These are phyloP conservation scores for Thripadectes ignobilis DNA, from an alignment of 2,797 vertebrate genomes.

Conservation along the genomic window DNA sequence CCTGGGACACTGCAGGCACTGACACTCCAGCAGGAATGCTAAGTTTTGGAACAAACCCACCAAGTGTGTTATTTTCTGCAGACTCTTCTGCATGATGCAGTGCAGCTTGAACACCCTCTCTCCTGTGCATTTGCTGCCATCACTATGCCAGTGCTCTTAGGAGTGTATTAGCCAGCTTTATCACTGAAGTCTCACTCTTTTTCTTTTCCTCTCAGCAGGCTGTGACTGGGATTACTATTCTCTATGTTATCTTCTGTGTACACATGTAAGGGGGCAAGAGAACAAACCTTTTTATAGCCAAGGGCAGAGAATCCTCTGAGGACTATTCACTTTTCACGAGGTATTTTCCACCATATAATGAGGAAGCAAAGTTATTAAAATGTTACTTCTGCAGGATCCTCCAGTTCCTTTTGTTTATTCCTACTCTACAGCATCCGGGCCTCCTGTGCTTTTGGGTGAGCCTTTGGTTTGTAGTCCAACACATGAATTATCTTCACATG, in stretches of 20 bases:
- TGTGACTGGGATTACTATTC: background rate
- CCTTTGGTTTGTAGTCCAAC: background rate
- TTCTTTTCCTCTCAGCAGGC: background rate
- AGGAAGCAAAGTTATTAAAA: slow-evolving; percentile 1
- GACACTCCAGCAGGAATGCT: background rate
- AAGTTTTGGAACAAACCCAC: background rate
- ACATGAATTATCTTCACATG: slow-evolving; percentile 36
- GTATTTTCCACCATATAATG: background rate
- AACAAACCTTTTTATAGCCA: background rate
- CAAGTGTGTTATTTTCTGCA: background rate
- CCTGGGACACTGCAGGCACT: background rate
- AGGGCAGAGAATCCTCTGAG: background rate
- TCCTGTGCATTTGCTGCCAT: background rate
- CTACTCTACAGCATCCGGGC: background rate
- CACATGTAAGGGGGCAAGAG: background rate
- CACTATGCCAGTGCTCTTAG: background rate
- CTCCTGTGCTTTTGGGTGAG: background rate
- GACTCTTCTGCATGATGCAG: background rate
- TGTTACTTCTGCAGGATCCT: slow-evolving; percentile 27
- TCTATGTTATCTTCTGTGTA: background rate
- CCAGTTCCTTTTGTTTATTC: slow-evolving; percentile 48
- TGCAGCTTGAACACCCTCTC: background rate
- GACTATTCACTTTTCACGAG: background rate
- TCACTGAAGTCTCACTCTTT: background rate
- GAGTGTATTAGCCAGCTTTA: background rate